A percentile compares a stretch with the other conserved stretches of the same genome.
These are phyloP conservation scores for Myocastor coypus DNA, from an alignment of 2,113 vertebrate species.

Conservation along the genomic window DNA sequence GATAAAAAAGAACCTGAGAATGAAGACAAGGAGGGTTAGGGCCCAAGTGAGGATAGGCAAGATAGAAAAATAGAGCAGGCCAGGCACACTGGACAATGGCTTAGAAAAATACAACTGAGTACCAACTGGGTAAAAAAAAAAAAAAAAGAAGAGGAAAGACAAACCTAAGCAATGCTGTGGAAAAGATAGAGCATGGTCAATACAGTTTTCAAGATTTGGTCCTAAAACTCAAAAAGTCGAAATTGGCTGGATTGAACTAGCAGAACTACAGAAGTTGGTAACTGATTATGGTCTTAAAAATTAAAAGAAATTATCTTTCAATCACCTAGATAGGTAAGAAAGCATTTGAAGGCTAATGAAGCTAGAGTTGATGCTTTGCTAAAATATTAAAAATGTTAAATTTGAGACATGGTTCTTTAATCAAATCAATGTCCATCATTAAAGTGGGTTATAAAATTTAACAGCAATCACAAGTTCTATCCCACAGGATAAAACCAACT, in stretches of 20 bases:
- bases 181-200: neutral
- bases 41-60: neutral
- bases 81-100: neutral
- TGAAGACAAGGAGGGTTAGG: neutral
- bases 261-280: neutral
- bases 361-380: neutral
- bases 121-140: neutral
- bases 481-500: conserved; percentile 11
- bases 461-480: neutral
- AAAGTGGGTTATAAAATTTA: neutral
- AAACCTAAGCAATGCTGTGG: neutral
- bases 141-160: neutral
- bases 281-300: conserved; percentile 10
- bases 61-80: neutral
- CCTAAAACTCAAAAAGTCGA: conserved; percentile 39
- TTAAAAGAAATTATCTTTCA: neutral
- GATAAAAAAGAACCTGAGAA: neutral
- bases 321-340: neutral
- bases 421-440: neutral
- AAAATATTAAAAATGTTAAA: neutral
- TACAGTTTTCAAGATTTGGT: neutral
- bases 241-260: neutral
- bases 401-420: neutral
- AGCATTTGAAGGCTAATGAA: neutral
- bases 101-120: conserved; percentile 1